Base-by-base conservation (phyloP, 2,113 vertebrate genomes). In the Cardinalis cardinalis region DNA sequence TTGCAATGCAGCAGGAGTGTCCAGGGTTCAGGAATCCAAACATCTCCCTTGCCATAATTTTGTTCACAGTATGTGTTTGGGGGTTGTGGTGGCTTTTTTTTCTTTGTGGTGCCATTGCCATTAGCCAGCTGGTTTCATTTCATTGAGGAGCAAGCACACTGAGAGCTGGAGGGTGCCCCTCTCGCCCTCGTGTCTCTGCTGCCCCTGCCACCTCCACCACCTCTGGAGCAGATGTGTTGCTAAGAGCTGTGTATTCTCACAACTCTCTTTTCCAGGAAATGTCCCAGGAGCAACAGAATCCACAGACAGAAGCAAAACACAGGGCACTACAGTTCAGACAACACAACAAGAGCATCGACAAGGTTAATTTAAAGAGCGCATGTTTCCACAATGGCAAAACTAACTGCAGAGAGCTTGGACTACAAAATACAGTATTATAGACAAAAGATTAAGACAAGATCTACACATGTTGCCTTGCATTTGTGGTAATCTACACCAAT, bases 381-480 rank as follows among this genome's bases (percentile, higher is more conserved):
- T 98, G 98, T 97, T 97, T 97, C 97, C 97, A 97, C 97, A 97
- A 96, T 95, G 97, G 97, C 98, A 88, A 97, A 97, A 97, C 90
- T 96, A 96, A 96, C 97, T 92, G 93, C 97, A 88, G 88, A 97
- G 89, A 97, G 93, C 97, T 96, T 97, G 98, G 97, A 98, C 98
- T 97, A 95, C 96, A 97, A 96, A 97, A 95, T 96, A 96, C 97
- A 97, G 97, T 97, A 97, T 98, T 97, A 97, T 97, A 98, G 97
- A 98, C 96, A 97, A 98, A 97, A 97, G 96, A 97, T 90, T 97
- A 96, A 97, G 97, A 98, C 96, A 94, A 97, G 98, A 98, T 96
- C 97, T 98, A 99, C 99, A 99, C 99, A 98, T 98, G 99, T 99
- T 99, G 99, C 99, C 99, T 99, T 99, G 99, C 98, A 98, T 99